phyloP scores from a whole-genome alignment of 1,140 invertebrate genomes.

The Drosophila lini region DNA sequence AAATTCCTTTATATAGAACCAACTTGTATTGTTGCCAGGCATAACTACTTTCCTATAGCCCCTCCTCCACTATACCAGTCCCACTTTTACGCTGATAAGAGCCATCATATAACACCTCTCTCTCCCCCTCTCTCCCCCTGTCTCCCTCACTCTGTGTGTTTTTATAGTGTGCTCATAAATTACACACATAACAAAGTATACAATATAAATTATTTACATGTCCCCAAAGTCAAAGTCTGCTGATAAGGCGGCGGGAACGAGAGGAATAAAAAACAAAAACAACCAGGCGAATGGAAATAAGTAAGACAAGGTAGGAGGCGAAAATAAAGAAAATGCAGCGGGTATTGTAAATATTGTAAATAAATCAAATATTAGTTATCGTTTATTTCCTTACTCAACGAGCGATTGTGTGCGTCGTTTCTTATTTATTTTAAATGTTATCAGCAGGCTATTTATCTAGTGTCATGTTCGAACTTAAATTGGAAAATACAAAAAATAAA shows the following conservation, averaged over 20 bases:
- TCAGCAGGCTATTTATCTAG: constrained; percentile 26
- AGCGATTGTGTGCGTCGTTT: constrained; percentile 2
- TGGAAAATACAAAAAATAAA: constrained; percentile 6
- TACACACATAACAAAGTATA: constrained; percentile 77
- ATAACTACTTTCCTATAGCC: constrained; percentile 25
- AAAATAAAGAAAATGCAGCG: constrained; percentile 56
- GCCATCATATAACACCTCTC: constrained; percentile 64
- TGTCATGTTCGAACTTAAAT: constrained; percentile 14
- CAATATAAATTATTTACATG: constrained; percentile 83
- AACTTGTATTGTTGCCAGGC: constrained; percentile 33
- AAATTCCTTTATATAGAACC: constrained; percentile 9
- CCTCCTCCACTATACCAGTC: constrained; percentile 13
- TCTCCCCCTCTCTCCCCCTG: neutral
- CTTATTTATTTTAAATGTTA: constrained; percentile 40
- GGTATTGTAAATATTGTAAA: constrained; percentile 47
- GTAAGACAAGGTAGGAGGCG: constrained; percentile 30
- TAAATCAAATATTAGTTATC: constrained; percentile 75
- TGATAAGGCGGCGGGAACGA: constrained; percentile 53
- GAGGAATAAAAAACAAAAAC: constrained; percentile 33
- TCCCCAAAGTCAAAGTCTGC: constrained; percentile 80
- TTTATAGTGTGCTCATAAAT: constrained; percentile 70
- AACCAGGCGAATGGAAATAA: constrained; percentile 22
- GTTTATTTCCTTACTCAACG: constrained; percentile 17
- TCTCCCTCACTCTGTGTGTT: constrained; percentile 12
- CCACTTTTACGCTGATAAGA: constrained; percentile 47